Evolutionary conservation across 2,797 vertebrate species (phyloP), one percentile per base, ranked within the genome.

Genomic region (Hoplostethus atlanticus): DNA sequence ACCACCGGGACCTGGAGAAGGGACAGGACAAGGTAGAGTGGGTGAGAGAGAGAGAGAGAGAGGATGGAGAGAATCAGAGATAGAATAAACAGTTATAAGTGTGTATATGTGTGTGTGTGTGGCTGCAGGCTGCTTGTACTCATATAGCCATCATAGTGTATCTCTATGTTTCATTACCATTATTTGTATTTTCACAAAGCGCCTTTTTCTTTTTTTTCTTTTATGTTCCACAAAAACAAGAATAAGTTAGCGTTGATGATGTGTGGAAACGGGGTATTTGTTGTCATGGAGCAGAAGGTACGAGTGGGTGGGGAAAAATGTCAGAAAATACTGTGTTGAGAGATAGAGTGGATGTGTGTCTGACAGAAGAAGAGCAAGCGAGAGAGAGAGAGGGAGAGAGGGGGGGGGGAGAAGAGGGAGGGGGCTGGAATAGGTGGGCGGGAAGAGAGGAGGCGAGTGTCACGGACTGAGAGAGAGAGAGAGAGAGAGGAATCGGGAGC

Each of bases 351-450:
- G 74, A 71, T 77, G 78, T 85, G 85, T 86, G 80, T 87, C 76
- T 87, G 87, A 88, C 82, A 87, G 90, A 48, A 34, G 73, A 74
- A 64, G 84, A 82, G 87, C 68, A 13, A 64, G 85, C 10, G 47
- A 82, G 80, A 60, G 76, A 85, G 83, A 21, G 81, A 30, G 59
- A 1, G 61, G 36, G 60, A 17, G 36, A 13, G 16, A 53, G 64
- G 48, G 48, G 69, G 75, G 76, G 76, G 71, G 77, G 42, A 78
- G 66, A 15, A 34, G 74, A 83, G 89, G 91, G 90, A 83, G 90
- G 92, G 87, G 85, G 85, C 83, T 90, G 83, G 91, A 91, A 90
- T 85, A 87, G 88, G 91, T 92, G 90, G 93, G 92, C 84, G 92
- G 92, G 91, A 84, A 91, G 81, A 92, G 89, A 86, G 81, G 76